Evolutionary conservation across 2,888 invertebrate species (phyloP), one percentile per base, ranked within the genome.

Genomic region (Hypercompe scribonia): DNA sequence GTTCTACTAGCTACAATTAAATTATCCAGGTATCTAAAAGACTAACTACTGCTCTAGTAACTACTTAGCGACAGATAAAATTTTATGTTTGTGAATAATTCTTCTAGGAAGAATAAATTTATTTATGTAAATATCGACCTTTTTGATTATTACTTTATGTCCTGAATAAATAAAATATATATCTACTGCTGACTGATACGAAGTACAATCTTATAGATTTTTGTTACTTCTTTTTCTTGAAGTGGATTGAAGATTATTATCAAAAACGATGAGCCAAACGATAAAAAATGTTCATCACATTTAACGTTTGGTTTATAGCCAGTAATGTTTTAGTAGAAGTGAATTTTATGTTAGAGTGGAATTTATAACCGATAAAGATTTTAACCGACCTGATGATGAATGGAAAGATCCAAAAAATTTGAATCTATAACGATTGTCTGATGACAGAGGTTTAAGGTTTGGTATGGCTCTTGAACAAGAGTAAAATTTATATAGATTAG

Each of bases 171-270:
- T 61, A 61, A 61, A 31, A 61, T 61, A 18, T 61, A 31, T 61
- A 31, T 61, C 61, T 61, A 31, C 31, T 61, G 31, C 31, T 61
- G 61, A 61, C 31, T 61, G 61, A 61, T 31, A 61, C 31, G 5
- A 7, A 58, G 28, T 58, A 58, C 15, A 58, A 58, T 58, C n/a
- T 13, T 28, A 61, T 15, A 61, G 31, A 28, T 61, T 61, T 61
- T 28, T 58, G 31, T 61, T 61, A 61, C 31, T 31, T 61, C 58
- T 61, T 18, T 28, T 61, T 7, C 7, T 61, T 61, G 31, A 28
- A 31, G 61, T 61, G 31, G 31, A 18, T 61, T 61, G 61, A 31
- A 61, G 31, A 61, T 34, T 34, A 65, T 65, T 65, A 61, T 61
- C 61, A 18, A 31, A 31, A 61, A 18, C 28, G 61, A 61, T 31